Base-by-base conservation (phyloP, 1,140 invertebrate genomes). In the Drosophila bocki region DNA sequence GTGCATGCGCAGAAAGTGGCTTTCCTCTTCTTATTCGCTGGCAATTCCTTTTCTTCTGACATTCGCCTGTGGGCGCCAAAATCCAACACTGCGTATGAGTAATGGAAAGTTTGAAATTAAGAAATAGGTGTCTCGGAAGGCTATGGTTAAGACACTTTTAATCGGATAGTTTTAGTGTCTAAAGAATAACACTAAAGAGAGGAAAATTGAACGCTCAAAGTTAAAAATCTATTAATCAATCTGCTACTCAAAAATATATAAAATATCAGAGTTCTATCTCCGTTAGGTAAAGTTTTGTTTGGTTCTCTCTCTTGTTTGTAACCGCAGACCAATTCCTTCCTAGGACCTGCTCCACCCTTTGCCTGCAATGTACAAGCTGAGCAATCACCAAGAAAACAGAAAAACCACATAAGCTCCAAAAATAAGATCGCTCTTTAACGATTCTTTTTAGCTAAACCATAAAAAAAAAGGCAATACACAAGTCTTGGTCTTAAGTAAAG, bases 61-160 rank as follows among this genome's bases (percentile, higher is more conserved):
- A 69, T 83, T 62, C 32, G n/a, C 29, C 15, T 54, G 47, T 64
- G 47, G 59, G 54, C 83, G 71, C 62, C 72, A 62, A 74, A 45
- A 57, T 68, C 50, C 83, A 83, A 87, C 84, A 17, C 77, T 88
- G 80, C 83, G 84, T 87, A 87, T 87, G 69, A 51, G 60, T 65
- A 17, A 74, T 76, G 37, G 13, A 35, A 64, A 12, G 3, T 41
- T 71, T 32, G 7, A 4, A 22, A 26, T 39, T 15, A 7, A 5
- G 22, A 26, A 48, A 26, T 48, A 8, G 11, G 26, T 29, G 7
- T 12, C 26, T 48, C 1, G 3, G 0, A 22, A 45, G 17, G 2
- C 19, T 22, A 19, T 15, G 26, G 45, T 15, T 26, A 7, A 1
- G 7, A 26, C 15, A 13, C 12, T 47, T 7, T 22, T 47, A n/a